phyloP scores from a whole-genome alignment of 2,113 vertebrate species.

The Pterocles orientalis region DNA sequence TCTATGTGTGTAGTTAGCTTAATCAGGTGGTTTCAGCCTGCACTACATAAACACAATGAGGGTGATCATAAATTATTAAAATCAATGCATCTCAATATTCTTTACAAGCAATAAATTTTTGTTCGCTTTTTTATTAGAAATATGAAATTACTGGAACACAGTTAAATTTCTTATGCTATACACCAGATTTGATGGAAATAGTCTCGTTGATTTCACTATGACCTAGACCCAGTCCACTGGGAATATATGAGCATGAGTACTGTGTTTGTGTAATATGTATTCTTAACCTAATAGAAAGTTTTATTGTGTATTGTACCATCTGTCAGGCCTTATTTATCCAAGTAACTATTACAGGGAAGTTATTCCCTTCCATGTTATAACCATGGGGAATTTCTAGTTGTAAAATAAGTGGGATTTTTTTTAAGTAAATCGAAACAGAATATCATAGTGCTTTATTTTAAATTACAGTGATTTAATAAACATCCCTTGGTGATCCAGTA shows the following conservation, averaged over 20 bases:
- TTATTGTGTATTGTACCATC: constrained; percentile 8
- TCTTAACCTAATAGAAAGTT: constrained; percentile 23
- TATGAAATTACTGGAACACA: not conserved
- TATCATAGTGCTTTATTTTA: not conserved
- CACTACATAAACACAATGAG: not conserved
- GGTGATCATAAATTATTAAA: constrained; percentile 4
- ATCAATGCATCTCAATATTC: not conserved
- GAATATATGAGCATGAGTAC: not conserved
- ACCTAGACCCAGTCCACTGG: not conserved
- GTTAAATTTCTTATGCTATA: not conserved
- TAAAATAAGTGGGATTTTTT: not conserved
- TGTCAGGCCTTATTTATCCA: constrained; percentile 29
- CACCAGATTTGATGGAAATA: not conserved
- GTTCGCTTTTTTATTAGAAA: not conserved
- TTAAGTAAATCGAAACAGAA: not conserved
- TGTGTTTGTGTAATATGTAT: not conserved
- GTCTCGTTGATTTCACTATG: not conserved
- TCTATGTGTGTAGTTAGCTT: not conserved
- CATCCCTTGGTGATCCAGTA: not conserved
- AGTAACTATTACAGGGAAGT: not conserved
- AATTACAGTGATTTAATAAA: constrained; percentile 1
- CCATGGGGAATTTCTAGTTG: not conserved
- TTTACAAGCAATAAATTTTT: not conserved
- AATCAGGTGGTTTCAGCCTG: not conserved
- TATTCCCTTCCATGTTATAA: not conserved